Conservation (phyloP, 2,888 invertebrate genomes). For the Eupithecia tripunctaria region DNA sequence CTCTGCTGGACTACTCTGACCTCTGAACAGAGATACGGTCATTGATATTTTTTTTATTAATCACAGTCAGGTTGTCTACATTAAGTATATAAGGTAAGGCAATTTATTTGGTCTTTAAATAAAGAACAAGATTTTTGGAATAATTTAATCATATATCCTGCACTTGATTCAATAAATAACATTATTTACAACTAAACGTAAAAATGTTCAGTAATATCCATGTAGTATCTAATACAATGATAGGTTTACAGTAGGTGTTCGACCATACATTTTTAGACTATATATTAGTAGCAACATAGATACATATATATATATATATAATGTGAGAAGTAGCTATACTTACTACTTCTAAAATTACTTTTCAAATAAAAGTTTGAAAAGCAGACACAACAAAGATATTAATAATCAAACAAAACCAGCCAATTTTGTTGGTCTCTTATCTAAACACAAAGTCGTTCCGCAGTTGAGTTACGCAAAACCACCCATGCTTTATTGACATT, state of each 20-base stretch:
- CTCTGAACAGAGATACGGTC: too few relatives aligned
- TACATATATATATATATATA: too few relatives aligned
- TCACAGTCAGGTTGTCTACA: too few relatives aligned
- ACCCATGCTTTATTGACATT: too few relatives aligned
- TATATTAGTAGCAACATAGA: too few relatives aligned
- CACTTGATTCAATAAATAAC: constrained; percentile 53
- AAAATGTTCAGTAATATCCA: constrained; percentile 12
- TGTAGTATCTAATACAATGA: not conserved
- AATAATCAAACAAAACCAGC: not conserved
- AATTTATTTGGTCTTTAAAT: not conserved
- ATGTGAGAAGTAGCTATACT: too few relatives aligned
- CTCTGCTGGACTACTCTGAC: too few relatives aligned
- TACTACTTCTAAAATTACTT: not conserved
- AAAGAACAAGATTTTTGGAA: constrained; percentile 1
- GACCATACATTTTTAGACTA: not conserved
- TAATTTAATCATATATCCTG: constrained; percentile 47
- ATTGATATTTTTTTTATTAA: too few relatives aligned
- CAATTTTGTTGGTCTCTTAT: not conserved
- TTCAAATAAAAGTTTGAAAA: not conserved
- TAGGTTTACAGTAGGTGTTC: constrained; percentile 10
- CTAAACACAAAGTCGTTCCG: not conserved
- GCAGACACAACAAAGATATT: not conserved
- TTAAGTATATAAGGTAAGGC: not conserved
- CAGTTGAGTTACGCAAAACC: too few relatives aligned
- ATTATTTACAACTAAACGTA: constrained; percentile 47